Evolutionary conservation across 2,113 vertebrate species (phyloP).

Genomic region (Motacilla tschutschensis): DNA sequence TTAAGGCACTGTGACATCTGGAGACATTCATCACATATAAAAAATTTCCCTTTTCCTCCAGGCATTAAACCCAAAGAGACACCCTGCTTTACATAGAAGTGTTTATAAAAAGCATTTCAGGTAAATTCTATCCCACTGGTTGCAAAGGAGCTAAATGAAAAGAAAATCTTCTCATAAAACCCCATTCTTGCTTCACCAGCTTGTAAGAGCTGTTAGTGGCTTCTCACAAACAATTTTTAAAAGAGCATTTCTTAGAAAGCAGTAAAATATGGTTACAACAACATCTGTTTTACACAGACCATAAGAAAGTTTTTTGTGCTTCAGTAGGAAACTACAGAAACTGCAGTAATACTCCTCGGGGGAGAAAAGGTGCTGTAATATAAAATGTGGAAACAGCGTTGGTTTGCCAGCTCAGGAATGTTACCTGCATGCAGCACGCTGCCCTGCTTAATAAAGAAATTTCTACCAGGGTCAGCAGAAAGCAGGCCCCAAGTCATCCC

Average conservation of each 20-base stretch:
- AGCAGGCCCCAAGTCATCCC: conserved; percentile 14
- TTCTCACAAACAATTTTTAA: neutral
- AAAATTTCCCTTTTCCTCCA: neutral
- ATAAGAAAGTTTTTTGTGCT: neutral
- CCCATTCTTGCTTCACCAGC: neutral
- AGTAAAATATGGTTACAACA: neutral
- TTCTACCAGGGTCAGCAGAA: conserved; percentile 57
- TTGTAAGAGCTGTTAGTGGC: neutral
- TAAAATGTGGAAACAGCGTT: neutral
- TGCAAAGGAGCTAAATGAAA: neutral
- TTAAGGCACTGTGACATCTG: neutral
- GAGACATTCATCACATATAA: neutral
- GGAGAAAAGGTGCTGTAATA: neutral
- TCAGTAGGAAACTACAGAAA: conserved; percentile 1
- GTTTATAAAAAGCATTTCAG: neutral
- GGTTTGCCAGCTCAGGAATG: neutral
- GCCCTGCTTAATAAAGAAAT: conserved; percentile 7
- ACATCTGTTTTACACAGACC: neutral
- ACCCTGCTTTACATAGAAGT: neutral
- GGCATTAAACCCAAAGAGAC: neutral
- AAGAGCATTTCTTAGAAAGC: neutral
- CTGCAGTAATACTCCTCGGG: neutral
- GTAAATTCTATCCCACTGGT: neutral
- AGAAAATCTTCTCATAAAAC: neutral
- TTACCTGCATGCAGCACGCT: neutral